phyloP scores from a whole-genome alignment of 2,888 invertebrate species.

The Sthenelais limicola region DNA sequence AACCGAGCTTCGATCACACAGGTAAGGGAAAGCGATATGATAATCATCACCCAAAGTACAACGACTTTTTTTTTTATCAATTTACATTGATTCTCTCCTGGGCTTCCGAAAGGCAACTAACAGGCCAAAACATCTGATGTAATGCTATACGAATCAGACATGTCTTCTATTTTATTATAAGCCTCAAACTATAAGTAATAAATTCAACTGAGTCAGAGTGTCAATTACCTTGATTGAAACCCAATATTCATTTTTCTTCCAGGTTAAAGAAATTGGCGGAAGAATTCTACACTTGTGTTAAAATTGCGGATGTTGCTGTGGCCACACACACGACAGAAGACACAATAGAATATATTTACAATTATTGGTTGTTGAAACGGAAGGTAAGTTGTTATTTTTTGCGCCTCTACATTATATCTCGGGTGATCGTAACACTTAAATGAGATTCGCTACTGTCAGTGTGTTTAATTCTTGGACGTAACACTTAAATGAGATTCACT shows the following conservation, averaged over 20 bases:
- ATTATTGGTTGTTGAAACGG: conserved; percentile 97
- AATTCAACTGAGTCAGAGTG: too few species aligned
- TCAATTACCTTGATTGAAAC: too few species aligned
- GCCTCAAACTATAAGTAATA: too few species aligned
- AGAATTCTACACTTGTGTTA: conserved; percentile 93
- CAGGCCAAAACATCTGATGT: too few species aligned
- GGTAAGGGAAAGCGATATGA: conserved; percentile 71
- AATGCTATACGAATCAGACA: too few species aligned
- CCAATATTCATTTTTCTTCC: conserved; percentile 48
- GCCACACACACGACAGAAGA: conserved; percentile 84
- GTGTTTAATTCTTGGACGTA: too few species aligned
- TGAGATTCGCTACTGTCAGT: too few species aligned
- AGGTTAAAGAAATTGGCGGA: conserved; percentile 92
- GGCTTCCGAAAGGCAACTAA: too few species aligned
- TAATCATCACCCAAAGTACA: background rate
- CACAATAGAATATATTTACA: conserved; percentile 88
- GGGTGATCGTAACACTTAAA: background rate
- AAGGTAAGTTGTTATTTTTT: conserved; percentile 69
- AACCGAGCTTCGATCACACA: conserved; percentile 90
- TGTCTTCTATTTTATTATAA: too few species aligned
- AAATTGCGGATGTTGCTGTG: conserved; percentile 75
- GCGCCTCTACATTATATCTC: too few species aligned
- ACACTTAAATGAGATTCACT: too few species aligned
- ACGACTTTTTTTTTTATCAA: background rate
- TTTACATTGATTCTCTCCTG: too few species aligned